Conservation (phyloP, 2,888 invertebrate species). For the Monochamus alternatus region DNA sequence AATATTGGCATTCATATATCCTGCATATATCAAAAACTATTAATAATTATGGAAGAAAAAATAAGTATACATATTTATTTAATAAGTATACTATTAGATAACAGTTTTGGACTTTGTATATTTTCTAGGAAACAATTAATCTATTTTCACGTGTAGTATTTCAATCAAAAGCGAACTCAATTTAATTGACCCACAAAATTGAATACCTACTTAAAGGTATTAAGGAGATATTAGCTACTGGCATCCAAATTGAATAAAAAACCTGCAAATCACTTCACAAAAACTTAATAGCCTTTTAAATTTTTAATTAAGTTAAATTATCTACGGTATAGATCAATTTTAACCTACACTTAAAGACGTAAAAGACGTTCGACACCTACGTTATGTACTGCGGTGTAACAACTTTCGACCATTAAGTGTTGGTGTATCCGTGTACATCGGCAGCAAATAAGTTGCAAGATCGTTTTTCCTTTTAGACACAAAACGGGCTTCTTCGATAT, state of each 20-base stretch:
- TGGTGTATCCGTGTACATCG: background rate
- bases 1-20: no score
- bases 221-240: background rate
- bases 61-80: no score
- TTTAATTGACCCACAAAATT: background rate
- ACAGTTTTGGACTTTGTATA: no score
- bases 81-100: no score
- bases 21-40: no score
- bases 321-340: constrained; percentile 30
- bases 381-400: constrained; percentile 9
- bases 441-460: constrained; percentile 17
- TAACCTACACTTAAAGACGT: constrained; percentile 25
- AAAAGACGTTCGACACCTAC: constrained; percentile 15
- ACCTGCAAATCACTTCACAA: constrained; percentile 35
- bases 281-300: constrained; percentile 37
- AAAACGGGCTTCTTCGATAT: no score
- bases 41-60: no score
- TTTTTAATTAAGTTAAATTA: constrained; percentile 37
- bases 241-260: constrained; percentile 14
- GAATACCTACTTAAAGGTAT: background rate
- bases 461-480: no score
- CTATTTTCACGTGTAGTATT: no score
- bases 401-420: background rate
- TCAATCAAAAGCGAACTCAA: background rate
- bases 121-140: no score